Evolutionary conservation across 2,113 vertebrate species (phyloP).

Genomic region (Seriola aureovittata): DNA sequence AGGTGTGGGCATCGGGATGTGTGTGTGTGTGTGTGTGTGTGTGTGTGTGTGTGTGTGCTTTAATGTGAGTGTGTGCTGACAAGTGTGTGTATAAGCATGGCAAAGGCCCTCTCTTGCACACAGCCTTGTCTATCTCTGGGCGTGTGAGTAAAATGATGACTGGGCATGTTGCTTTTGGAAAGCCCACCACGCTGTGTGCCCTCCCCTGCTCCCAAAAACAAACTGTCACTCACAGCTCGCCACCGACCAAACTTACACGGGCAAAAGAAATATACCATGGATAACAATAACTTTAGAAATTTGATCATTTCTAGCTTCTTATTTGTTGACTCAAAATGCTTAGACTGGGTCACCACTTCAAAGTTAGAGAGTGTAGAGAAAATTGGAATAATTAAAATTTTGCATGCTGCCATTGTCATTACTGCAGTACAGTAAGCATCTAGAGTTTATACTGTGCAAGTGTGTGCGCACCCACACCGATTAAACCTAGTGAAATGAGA

Average conservation of each 20-base stretch:
- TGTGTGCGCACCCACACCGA: slow-evolving; percentile 18
- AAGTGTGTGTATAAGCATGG: slow-evolving; percentile 33
- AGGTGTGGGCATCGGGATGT: slow-evolving; percentile 16
- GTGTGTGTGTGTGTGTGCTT: slow-evolving; percentile 26
- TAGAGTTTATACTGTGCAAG: slow-evolving; percentile 28
- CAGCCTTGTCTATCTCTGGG: slow-evolving; percentile 35
- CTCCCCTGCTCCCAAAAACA: slow-evolving; percentile 42
- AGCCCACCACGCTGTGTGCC: slow-evolving; percentile 11
- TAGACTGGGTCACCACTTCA: slow-evolving; percentile 32
- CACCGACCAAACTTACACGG: slow-evolving; percentile 36
- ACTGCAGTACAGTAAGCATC: slow-evolving; percentile 24
- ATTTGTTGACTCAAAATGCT: slow-evolving; percentile 33
- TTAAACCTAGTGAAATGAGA: not conserved
- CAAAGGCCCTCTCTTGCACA: slow-evolving; percentile 38
- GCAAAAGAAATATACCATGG: slow-evolving; percentile 46
- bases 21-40: slow-evolving; percentile 21
- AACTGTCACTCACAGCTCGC: slow-evolving; percentile 53
- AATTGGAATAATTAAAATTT: slow-evolving; percentile 46
- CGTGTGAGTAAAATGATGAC: slow-evolving; percentile 59
- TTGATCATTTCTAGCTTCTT: slow-evolving; percentile 39
- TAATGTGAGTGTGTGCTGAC: not conserved
- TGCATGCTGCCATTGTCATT: slow-evolving; percentile 44
- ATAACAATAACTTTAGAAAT: slow-evolving; percentile 46
- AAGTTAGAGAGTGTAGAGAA: slow-evolving; percentile 33
- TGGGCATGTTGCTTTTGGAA: slow-evolving; percentile 59